Evolutionary conservation across 1,140 invertebrate species (phyloP).

Genomic region (Euura lappo): DNA sequence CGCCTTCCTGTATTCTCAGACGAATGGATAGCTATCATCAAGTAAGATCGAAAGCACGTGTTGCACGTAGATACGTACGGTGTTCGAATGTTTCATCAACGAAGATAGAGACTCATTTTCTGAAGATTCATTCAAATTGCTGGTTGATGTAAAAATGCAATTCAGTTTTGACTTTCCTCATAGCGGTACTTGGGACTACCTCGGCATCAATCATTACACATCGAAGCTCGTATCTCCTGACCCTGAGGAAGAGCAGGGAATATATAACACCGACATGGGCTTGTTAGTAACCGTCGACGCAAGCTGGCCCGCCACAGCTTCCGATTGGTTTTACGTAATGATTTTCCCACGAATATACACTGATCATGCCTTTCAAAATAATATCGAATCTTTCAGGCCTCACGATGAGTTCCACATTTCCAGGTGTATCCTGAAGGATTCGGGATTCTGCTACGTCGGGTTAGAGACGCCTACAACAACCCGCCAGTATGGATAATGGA

Average conservation of each 20-base stretch:
- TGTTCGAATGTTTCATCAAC: too few relatives aligned
- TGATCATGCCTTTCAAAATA: too few relatives aligned
- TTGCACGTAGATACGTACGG: too few relatives aligned
- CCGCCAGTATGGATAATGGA: background rate
- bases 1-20: conserved; percentile 59
- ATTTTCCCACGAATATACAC: too few relatives aligned
- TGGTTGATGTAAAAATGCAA: too few relatives aligned
- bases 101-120: too few relatives aligned
- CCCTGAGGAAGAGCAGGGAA: background rate
- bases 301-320: background rate
- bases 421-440: conserved; percentile 1
- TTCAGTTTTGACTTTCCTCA: conserved; percentile 1
- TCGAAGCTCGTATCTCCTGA: background rate
- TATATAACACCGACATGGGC: background rate
- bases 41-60: background rate
- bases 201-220: background rate
- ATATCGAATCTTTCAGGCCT: too few relatives aligned
- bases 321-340: background rate
- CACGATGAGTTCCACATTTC: too few relatives aligned
- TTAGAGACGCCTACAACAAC: background rate
- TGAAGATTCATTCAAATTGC: too few relatives aligned
- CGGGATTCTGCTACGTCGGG: background rate
- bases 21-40: conserved; percentile 46
- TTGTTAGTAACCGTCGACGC: background rate
- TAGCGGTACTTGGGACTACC: background rate